Base-by-base conservation (phyloP, 2,888 invertebrate genomes). In the Dinocampus coccinellae region DNA sequence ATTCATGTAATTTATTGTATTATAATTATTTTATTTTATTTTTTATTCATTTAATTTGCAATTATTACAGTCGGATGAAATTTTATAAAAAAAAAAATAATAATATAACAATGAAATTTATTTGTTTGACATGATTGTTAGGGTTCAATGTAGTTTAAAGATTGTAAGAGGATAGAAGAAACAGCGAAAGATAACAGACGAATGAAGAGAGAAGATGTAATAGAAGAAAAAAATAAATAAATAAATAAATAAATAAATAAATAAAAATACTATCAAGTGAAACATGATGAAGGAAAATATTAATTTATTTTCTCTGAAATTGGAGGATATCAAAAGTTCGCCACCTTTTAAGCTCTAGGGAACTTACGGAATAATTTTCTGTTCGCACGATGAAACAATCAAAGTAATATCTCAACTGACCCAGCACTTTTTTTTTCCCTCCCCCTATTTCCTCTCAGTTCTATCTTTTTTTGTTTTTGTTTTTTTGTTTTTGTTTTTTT, bases 301-400 rank as follows among this genome's bases (percentile, higher is more conserved):
- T 47, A 47, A 47, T 47, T 47, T 47, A 47, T 47, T 47, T 47
- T 7, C 47, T 16, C 47, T 2, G 47, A 47, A 47, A 11, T 64
- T 64, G 16, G 53, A 22, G 52, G 42, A 62, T 39, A 42, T n/a
- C 52, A 33, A 53, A 39, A 24, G 47, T 47, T 47, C 47, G 9
- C 47, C 47, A 47, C 47, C 47, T 47, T n/a, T 47, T 16, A 16
- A 16, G 16, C 47, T 16, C 42, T 24, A 22, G 36, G 10, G 34
- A 70, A 34, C 39, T 42, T 47, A 47, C 20, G 9, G 47, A 67
- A 67, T 55, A 70, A 76, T 76, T 76, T 61, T 34, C 73, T 70
- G 75, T 75, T 76, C 76, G 73, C 72, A 75, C 75, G 75, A 75
- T 69, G 71, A 76, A 75, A 76, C 76, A 75, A 75, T 76, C 75